Percentiles rank a stretch among this genome's conserved stretches.
Evolutionary conservation across 2,113 vertebrate genomes (phyloP).

Genomic region (Loxodonta africana): DNA sequence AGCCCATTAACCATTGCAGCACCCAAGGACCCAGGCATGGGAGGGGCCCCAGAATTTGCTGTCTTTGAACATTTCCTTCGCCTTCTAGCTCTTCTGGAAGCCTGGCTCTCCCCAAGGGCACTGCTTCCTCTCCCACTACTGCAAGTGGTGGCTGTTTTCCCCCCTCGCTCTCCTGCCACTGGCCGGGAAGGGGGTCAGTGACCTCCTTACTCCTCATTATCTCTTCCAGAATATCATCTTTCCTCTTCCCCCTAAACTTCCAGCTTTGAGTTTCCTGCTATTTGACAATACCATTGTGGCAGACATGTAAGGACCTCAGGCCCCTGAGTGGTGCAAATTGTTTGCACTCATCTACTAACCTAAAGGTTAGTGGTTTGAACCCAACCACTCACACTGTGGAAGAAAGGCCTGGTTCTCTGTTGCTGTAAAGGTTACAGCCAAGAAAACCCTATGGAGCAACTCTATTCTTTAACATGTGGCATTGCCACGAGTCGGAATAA

Average conservation of each 20-base stretch:
- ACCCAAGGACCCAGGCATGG: not conserved
- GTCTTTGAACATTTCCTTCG: not conserved
- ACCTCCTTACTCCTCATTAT: not conserved
- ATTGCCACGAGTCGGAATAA: not conserved
- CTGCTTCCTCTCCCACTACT: not conserved
- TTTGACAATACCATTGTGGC: fast-evolving
- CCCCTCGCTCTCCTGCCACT: not conserved
- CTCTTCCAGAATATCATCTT: not conserved
- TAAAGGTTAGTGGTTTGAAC: not conserved
- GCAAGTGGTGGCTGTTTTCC: not conserved
- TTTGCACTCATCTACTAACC: not conserved
- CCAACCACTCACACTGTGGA: not conserved
- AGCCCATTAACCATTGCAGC: not conserved
- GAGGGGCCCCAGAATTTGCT: not conserved
- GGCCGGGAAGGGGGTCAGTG: not conserved
- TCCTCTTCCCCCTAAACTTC: not conserved
- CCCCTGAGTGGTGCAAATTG: not conserved
- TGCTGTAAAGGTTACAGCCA: not conserved
- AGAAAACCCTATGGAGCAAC: no score
- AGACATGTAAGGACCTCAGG: fast-evolving
- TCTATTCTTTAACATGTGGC: no score
- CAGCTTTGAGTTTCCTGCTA: not conserved
- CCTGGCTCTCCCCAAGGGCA: not conserved
- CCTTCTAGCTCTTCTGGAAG: not conserved
- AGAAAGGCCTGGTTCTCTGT: not conserved